A percentile compares a stretch with the other conserved stretches of the same genome.
Conservation (phyloP, 2,797 vertebrate genomes). For the Sebastiscus tertius region DNA sequence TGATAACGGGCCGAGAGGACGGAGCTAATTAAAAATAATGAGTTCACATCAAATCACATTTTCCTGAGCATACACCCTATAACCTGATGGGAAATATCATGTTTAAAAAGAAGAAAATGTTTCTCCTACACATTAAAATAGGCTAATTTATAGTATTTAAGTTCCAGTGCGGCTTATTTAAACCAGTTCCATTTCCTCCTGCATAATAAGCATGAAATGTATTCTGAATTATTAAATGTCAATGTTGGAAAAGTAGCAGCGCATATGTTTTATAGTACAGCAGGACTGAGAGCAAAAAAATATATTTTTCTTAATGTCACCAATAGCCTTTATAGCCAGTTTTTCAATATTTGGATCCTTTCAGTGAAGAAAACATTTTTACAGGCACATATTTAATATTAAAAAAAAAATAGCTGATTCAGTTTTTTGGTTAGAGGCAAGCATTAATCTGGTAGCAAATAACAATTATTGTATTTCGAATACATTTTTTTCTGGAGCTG, state of each 20-base stretch:
- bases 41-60: conserved; percentile 47
- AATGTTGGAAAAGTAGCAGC: not conserved
- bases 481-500: not conserved
- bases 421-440: not conserved
- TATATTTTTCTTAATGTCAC: not conserved
- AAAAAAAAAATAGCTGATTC: not conserved
- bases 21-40: conserved; percentile 68
- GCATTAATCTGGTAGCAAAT: not conserved
- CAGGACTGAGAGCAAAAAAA: not conserved
- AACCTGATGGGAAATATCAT: conserved; percentile 37
- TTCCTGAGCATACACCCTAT: conserved; percentile 14
- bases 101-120: conserved; percentile 20
- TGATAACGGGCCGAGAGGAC: conserved; percentile 42
- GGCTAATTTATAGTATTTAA: conserved; percentile 29
- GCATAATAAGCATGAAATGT: conserved; percentile 12
- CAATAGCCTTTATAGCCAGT: not conserved
- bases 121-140: not conserved
- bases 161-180: conserved; percentile 11
- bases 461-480: not conserved
- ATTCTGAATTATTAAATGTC: conserved; percentile 11
- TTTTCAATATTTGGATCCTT: not conserved
- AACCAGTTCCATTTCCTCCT: conserved; percentile 20
- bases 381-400: not conserved
- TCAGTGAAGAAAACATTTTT: not conserved
- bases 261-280: not conserved